phyloP scores from a whole-genome alignment of 2,888 invertebrate species.

The Acanthosepion pharaonis region DNA sequence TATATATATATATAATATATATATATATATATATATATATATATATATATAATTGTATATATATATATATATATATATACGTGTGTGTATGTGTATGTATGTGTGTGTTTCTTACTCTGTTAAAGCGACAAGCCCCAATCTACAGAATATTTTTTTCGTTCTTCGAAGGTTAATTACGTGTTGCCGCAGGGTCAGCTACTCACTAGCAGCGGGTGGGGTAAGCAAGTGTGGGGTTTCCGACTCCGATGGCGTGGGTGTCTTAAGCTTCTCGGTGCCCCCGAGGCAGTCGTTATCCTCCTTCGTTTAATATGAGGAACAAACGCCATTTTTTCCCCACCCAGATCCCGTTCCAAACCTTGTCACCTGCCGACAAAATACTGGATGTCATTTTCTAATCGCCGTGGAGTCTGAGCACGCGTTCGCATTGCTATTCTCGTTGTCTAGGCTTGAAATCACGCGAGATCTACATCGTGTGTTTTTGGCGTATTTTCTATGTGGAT shows the following conservation, averaged over 20 bases:
- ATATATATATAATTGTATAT: not conserved
- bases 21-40: not conserved
- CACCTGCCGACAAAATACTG: not conserved
- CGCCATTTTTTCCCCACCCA: not conserved
- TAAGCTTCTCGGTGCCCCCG: not conserved
- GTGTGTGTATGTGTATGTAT: not conserved
- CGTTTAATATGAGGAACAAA: not conserved
- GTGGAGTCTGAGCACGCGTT: not conserved
- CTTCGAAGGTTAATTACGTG: conserved; percentile 15
- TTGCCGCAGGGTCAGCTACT: not conserved
- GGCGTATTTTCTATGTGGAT: not conserved
- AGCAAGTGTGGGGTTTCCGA: not conserved
- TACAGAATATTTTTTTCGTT: not conserved
- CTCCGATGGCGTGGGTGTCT: not conserved
- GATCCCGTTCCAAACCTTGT: not conserved
- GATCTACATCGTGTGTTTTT: not conserved
- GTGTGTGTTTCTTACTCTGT: not conserved
- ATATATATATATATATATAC: not conserved
- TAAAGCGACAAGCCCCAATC: not conserved
- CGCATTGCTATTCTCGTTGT: conserved; percentile 33
- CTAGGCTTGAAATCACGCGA: not conserved
- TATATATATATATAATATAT: not conserved
- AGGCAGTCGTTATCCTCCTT: not conserved
- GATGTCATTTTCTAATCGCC: not conserved
- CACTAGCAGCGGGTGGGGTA: not conserved